Evolutionary conservation across 2,113 vertebrate genomes (phyloP).

Genomic region (Genyomyrus donnyi): DNA sequence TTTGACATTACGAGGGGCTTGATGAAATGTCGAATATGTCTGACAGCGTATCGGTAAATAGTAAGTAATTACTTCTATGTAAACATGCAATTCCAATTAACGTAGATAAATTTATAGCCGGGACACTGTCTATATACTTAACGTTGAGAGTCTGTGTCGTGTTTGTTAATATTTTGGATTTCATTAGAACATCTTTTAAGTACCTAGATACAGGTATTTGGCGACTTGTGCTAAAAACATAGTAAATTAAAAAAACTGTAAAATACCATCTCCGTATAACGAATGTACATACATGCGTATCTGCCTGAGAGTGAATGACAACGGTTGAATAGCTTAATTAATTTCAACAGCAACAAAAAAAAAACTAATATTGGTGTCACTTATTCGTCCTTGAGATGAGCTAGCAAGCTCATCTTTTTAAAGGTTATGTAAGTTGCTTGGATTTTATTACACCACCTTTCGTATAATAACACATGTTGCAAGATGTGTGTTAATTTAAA

Average conservation of each 20-base stretch:
- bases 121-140: background rate
- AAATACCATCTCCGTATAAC: background rate
- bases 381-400: background rate
- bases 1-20: background rate
- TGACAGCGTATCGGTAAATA: background rate
- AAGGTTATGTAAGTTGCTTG: background rate
- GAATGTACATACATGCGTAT: background rate
- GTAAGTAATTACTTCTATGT: background rate
- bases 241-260: background rate
- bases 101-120: no score
- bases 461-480: background rate
- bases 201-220: background rate
- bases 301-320: background rate
- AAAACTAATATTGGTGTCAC: background rate
- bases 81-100: background rate
- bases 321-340: background rate
- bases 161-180: background rate
- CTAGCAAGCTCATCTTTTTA: background rate
- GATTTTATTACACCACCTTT: background rate
- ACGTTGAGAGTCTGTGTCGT: background rate
- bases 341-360: background rate
- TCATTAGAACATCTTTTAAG: background rate
- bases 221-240: background rate
- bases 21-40: background rate
- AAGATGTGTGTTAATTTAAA: background rate